Percentiles rank a stretch among this genome's conserved stretches.
phyloP scores from a whole-genome alignment of 1,140 invertebrate species.

The Achatina immaculata region DNA sequence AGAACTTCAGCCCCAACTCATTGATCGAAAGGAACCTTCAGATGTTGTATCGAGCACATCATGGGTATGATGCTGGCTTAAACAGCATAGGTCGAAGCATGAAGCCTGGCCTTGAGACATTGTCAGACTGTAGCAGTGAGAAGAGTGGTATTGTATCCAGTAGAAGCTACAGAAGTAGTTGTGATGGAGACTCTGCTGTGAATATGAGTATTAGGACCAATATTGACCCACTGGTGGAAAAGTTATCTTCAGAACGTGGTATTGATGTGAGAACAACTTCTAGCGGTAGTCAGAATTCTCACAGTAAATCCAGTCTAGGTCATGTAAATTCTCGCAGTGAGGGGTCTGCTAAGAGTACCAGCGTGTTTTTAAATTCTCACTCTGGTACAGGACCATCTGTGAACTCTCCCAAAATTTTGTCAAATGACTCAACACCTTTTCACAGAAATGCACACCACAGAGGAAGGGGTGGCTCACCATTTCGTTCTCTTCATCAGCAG shows the following conservation, averaged over 20 bases:
- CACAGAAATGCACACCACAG: background rate
- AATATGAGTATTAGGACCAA: constrained; percentile 20
- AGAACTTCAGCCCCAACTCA: constrained; percentile 53
- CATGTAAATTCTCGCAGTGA: background rate
- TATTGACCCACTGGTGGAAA: constrained; percentile 25
- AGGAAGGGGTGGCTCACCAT: constrained; percentile 10
- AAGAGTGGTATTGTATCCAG: constrained; percentile 32
- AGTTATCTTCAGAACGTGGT: background rate
- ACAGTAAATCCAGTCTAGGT: constrained; percentile 9
- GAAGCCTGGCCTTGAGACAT: constrained; percentile 23
- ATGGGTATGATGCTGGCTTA: constrained; percentile 25
- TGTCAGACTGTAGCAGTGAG: constrained; percentile 25
- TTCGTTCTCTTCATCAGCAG: constrained; percentile 13
- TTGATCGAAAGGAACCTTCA: constrained; percentile 47
- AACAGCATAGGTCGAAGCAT: constrained; percentile 22
- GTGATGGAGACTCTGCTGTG: constrained; percentile 9
- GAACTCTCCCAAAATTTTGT: constrained; percentile 8
- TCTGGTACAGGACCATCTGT: background rate
- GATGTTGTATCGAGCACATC: constrained; percentile 34
- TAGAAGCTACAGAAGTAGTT: constrained; percentile 18
- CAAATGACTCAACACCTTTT: constrained; percentile 32
- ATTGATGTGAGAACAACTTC: background rate
- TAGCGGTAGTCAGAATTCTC: constrained; percentile 8
- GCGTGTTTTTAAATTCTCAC: background rate
- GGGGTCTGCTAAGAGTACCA: background rate